Base-by-base conservation (phyloP, 2,113 vertebrate species). In the Candoia aspera region DNA sequence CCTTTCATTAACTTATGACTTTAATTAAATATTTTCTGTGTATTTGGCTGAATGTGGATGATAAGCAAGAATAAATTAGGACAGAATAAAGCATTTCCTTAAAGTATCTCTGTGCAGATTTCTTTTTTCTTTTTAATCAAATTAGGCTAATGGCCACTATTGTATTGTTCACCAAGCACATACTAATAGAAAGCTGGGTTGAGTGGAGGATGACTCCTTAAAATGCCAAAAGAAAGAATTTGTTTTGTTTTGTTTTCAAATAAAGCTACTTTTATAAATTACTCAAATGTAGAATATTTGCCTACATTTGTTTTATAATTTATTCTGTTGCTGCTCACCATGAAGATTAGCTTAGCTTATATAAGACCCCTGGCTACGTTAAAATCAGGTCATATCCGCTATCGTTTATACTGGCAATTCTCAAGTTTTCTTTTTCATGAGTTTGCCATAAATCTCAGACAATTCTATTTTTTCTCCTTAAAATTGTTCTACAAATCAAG, bases 1-100 rank as follows among this genome's bases (percentile, higher is more conserved):
- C 46, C 91, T 92, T 95, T 92, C 94, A 90, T 93, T 93, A 91
- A 54, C 57, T 90, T 94, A n/a, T 94, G 85, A 68, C 58, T 91
- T 90, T 87, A 92, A 87, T 95, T 68, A 91, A 90, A 68, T 91
- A 54, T 54, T 42, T 93, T 92, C 86, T 8, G 0, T 91, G 64
- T 94, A 29, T 88, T 88, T 93, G 84, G 92, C 86, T 96, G 92
- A 95, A 91, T 89, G 90, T 29, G 83, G 87, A 73, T 95, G 49
- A 91, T 93, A 93, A 87, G 54, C 91, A 89, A 90, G 60, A 94
- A 8, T 90, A 86, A 87, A 91, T 46, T 87, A 68, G 33, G 29
- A 62, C 91, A 42, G 93, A 93, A 94, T 90, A 93, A 95, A 46
- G 49, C 0, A 1, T 90, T 94, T 93, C 92, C 59, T 91, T 17